These are phyloP conservation scores for Pelodiscus sinensis DNA, from an alignment of 2,113 vertebrate species.

Conservation along the genomic window DNA sequence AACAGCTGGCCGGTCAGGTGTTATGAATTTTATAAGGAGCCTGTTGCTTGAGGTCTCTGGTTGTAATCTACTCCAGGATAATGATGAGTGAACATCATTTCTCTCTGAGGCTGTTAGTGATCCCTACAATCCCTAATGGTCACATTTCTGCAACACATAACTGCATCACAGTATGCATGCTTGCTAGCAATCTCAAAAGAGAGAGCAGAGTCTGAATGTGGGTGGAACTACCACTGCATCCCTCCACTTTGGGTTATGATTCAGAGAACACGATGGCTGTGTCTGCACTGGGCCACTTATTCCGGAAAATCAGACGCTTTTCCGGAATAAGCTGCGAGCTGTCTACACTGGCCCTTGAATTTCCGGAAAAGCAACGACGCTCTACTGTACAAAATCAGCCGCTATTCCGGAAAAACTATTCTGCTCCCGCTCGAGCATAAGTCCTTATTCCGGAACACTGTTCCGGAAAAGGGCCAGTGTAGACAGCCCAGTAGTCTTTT, in stretches of 20 bases:
- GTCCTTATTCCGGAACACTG: no score
- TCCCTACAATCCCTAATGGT: not conserved
- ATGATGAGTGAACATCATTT: not conserved
- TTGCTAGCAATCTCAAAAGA: not conserved
- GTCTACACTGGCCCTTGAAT: no score
- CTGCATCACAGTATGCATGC: not conserved
- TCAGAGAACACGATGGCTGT: fast-evolving
- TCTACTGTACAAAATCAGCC: no score
- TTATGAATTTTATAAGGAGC: not conserved
- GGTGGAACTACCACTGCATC: not conserved
- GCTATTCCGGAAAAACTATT: no score
- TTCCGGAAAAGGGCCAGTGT: no score
- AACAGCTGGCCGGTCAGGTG: not conserved
- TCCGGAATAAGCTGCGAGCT: no score
- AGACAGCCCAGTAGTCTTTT: no score
- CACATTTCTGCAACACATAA: not conserved
- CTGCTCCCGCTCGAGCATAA: no score
- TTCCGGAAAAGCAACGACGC: no score
- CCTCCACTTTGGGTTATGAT: not conserved
- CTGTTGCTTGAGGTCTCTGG: not conserved
- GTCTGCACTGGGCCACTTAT: no score
- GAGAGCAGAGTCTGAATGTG: not conserved
- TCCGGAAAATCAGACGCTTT: no score
- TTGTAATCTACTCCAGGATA: fast-evolving
- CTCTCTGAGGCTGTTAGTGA: not conserved